These are phyloP conservation scores for Atethmia centrago DNA, from an alignment of 2,888 invertebrate genomes.

Conservation along the genomic window DNA sequence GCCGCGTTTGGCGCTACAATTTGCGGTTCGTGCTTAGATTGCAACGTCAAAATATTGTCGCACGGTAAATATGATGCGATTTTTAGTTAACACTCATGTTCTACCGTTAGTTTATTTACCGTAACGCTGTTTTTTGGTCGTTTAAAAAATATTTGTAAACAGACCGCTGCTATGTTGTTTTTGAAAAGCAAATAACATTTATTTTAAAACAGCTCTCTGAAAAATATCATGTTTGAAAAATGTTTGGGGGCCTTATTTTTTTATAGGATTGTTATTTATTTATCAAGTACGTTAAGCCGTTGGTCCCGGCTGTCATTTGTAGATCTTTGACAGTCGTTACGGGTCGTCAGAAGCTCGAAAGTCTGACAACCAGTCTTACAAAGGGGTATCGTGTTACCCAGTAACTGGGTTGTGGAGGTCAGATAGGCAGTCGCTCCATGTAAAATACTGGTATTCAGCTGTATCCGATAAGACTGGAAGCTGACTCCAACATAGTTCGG, in stretches of 20 bases:
- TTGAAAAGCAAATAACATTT: slow-evolving; percentile 17
- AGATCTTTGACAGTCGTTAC: too few relatives aligned
- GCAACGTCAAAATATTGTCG: slow-evolving; percentile 70
- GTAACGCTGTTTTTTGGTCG: slow-evolving; percentile 3
- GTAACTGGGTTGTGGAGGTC: too few relatives aligned
- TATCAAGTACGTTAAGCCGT: too few relatives aligned
- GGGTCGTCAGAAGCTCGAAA: too few relatives aligned
- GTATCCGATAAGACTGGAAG: too few relatives aligned
- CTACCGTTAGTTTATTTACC: slow-evolving; percentile 27
- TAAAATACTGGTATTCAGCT: too few relatives aligned
- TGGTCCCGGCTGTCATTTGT: too few relatives aligned
- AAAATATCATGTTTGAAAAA: slow-evolving; percentile 10
- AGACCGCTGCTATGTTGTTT: slow-evolving; percentile 7
- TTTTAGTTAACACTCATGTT: slow-evolving; percentile 38
- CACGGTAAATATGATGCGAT: slow-evolving; percentile 46
- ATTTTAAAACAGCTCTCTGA: slow-evolving; percentile 9
- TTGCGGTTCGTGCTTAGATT: slow-evolving; percentile 87
- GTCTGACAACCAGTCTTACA: too few relatives aligned
- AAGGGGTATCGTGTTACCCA: too few relatives aligned
- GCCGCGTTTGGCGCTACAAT: slow-evolving; percentile 81
- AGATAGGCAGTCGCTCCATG: too few relatives aligned
- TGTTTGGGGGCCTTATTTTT: not conserved
- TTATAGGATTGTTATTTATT: not conserved
- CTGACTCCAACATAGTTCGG: too few relatives aligned
- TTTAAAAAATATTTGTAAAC: slow-evolving; percentile 16